These are phyloP conservation scores for Astropecten irregularis DNA, from an alignment of 53 echinoderm and acorn worm genomes.

Conservation along the genomic window DNA sequence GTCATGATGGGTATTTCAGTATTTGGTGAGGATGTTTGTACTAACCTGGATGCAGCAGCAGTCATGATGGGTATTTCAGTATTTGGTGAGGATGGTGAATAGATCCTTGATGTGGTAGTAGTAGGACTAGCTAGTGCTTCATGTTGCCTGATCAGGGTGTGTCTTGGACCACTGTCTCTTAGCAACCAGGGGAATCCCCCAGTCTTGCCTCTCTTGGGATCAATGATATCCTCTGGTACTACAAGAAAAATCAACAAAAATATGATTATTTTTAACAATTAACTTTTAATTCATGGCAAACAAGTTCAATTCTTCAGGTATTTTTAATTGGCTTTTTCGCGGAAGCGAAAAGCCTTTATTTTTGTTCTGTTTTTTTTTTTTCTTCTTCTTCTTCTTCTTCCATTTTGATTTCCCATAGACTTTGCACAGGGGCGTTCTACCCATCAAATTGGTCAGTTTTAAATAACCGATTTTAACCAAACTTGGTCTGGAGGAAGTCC, in stretches of 20 bases:
- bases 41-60: constrained; percentile 40
- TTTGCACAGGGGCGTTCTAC: too few species aligned
- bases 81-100: constrained; percentile 51
- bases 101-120: constrained; percentile 58
- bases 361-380: too few species aligned
- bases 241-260: not conserved
- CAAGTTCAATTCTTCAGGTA: not conserved
- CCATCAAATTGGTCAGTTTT: too few species aligned
- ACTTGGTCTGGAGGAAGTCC: too few species aligned
- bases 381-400: too few species aligned
- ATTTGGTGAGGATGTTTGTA: too few species aligned
- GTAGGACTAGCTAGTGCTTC: constrained; percentile 67
- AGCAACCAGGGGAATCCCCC: constrained; percentile 79
- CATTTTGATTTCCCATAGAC: too few species aligned
- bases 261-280: not conserved
- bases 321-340: too few species aligned
- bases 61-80: constrained; percentile 51
- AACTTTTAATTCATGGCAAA: not conserved
- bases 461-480: too few species aligned
- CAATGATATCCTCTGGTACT: constrained; percentile 94
- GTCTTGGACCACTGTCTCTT: constrained; percentile 70
- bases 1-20: too few species aligned
- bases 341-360: too few species aligned
- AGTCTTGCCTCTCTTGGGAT: constrained; percentile 73
- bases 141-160: constrained; percentile 77